Base-by-base conservation (phyloP, 2,888 invertebrate genomes). In the Polia nebulosa region DNA sequence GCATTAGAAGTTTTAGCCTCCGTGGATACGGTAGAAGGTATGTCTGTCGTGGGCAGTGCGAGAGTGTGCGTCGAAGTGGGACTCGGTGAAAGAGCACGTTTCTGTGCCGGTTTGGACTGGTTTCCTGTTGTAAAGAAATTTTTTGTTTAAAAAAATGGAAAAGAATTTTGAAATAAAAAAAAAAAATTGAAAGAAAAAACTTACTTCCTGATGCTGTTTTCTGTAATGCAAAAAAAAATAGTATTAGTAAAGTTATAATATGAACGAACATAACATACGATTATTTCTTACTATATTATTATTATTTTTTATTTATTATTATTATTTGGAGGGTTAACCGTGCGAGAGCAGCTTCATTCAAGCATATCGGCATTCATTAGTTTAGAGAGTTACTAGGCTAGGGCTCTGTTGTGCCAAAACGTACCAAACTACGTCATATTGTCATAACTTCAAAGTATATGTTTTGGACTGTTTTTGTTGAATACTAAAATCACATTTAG, bases 121-220 rank as follows among this genome's bases (percentile, higher is more conserved):
- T 1, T 22, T 45, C 0, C 76, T 76, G 57, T 52, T 15, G 32
- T n/a, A 13, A 65, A 52, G 11, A 52, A 20, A 39, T 9, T 3
- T 20, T 25, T 36, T 9, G 3, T 27, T 34, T 41, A 11, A 45
- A 17, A 17, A 22, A 44, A 51, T 49, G 6, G 13, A n/a, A 32
- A 36, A n/a, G 0, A 17, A 13, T 27, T 8, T 11, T 17, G 2
- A 27, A 27, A 13, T 0, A 15, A 49, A 32, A 39, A 5, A 45
- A 45, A 25, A 45, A 0, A n/a, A 44, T 11, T 3, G 9, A 20
- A 1, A 20, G 20, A 13, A 45, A 20, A 3, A 15, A 72, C 71
- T 72, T 75, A 72, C 71, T 72, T 41, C 13, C 56, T 4, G 2
- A 34, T 29, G 72, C 11, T 17, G 49, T 0, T 68, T 60, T 72